A percentile compares a stretch with the other conserved stretches of the same genome.
These are phyloP conservation scores for Tholera decimalis DNA, from an alignment of 2,888 invertebrate species.

Conservation along the genomic window DNA sequence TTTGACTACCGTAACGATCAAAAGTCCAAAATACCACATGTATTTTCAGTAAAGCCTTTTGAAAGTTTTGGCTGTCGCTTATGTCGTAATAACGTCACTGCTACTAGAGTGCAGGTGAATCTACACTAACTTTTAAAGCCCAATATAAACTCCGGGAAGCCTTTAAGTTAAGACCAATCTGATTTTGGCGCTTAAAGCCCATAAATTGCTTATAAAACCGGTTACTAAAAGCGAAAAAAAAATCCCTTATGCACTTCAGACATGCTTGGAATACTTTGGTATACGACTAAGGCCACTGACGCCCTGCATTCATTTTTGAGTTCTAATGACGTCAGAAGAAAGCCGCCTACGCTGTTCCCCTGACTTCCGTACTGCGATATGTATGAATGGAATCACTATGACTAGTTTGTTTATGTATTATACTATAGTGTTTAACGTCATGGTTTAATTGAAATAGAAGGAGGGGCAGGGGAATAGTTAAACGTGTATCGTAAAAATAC, in stretches of 20 bases:
- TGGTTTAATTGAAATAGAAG: background rate
- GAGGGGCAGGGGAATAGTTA: background rate
- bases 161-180: background rate
- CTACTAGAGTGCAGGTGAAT: background rate
- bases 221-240: constrained; percentile 1
- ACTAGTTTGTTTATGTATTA: constrained; percentile 2
- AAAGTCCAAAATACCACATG: too few relatives aligned
- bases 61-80: too few relatives aligned
- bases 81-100: background rate
- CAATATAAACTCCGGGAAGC: background rate
- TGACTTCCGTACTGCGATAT: constrained; percentile 36
- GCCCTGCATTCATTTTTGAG: constrained; percentile 35
- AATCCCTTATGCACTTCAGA: constrained; percentile 17
- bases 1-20: too few relatives aligned
- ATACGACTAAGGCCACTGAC: constrained; percentile 36
- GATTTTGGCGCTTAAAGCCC: background rate
- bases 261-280: constrained; percentile 25
- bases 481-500: background rate
- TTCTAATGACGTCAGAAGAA: constrained; percentile 51
- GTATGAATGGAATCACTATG: constrained; percentile 34
- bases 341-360: constrained; percentile 25
- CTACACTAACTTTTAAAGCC: background rate
- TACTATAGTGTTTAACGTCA: constrained; percentile 5
- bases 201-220: constrained; percentile 15
- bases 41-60: too few relatives aligned